These are phyloP conservation scores for Agrochola circellaris DNA, from an alignment of 2,888 invertebrate species.

Conservation along the genomic window DNA sequence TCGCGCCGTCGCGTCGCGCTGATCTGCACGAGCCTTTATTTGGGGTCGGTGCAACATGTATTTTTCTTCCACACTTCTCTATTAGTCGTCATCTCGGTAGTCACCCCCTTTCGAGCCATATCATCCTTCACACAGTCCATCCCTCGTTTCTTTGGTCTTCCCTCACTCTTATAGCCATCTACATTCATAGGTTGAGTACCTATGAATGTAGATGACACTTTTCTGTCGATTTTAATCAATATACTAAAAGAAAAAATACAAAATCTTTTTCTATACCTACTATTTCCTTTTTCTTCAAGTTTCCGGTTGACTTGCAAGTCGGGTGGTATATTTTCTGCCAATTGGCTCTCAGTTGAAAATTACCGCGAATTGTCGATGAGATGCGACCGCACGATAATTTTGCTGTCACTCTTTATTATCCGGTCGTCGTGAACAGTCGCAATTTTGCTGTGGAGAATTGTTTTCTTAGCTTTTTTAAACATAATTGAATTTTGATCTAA, in stretches of 20 bases:
- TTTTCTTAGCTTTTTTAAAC: not conserved
- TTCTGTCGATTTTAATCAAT: no score
- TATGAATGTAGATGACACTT: no score
- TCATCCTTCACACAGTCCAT: not conserved
- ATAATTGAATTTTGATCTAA: not conserved
- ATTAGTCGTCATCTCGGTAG: not conserved
- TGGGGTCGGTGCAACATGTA: not conserved
- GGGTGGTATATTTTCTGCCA: conserved; percentile 48
- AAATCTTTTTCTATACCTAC: not conserved
- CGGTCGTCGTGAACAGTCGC: conserved; percentile 10
- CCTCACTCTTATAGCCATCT: no score
- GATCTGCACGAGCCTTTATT: no score
- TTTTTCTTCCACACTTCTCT: not conserved
- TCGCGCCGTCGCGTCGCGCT: no score
- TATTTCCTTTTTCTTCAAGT: not conserved
- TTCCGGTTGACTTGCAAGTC: conserved; percentile 19
- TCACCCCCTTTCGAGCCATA: not conserved
- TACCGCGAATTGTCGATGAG: conserved; percentile 35
- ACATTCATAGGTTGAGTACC: no score
- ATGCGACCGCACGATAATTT: conserved; percentile 38
- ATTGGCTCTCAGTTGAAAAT: conserved; percentile 48
- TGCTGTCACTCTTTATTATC: conserved; percentile 50
- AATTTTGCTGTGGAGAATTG: conserved; percentile 16
- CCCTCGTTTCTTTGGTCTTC: not conserved
- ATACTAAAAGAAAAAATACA: not conserved